A percentile compares a stretch with the other conserved stretches of the same genome.
phyloP scores from a whole-genome alignment of 1,140 invertebrate genomes.

The Neodiprion pinetum region DNA sequence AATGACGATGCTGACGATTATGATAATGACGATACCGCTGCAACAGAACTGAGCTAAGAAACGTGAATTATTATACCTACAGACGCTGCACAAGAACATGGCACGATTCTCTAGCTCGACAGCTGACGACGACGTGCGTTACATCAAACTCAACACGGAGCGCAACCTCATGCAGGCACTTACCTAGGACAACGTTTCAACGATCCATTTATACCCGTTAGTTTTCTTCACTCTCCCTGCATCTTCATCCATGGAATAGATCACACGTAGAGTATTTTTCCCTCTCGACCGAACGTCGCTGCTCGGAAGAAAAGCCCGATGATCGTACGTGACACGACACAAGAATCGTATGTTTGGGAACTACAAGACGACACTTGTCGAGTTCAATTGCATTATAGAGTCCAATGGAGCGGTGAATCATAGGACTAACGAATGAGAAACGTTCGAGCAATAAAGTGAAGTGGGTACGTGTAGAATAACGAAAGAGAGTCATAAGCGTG shows the following conservation, averaged over 20 bases:
- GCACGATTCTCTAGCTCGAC: neutral
- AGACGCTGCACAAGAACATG: neutral
- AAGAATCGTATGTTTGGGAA: no score
- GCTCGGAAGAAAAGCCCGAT: no score
- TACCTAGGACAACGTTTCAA: no score
- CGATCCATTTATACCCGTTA: neutral
- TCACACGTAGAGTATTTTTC: neutral
- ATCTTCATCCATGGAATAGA: neutral
- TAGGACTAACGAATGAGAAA: no score
- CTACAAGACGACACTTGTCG: no score
- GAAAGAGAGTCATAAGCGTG: slow-evolving; percentile 2
- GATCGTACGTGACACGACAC: no score
- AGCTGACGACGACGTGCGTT: neutral
- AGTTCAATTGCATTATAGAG: no score
- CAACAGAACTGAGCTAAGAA: neutral
- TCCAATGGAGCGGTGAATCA: no score
- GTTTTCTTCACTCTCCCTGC: neutral
- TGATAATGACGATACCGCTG: neutral
- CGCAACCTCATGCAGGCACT: neutral
- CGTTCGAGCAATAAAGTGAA: neutral
- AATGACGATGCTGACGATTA: no score
- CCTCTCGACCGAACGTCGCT: neutral
- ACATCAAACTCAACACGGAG: neutral
- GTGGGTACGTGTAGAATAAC: neutral
- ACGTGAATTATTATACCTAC: neutral